phyloP scores from a whole-genome alignment of 2,888 invertebrate species.

The Drosophila paucipuncta region DNA sequence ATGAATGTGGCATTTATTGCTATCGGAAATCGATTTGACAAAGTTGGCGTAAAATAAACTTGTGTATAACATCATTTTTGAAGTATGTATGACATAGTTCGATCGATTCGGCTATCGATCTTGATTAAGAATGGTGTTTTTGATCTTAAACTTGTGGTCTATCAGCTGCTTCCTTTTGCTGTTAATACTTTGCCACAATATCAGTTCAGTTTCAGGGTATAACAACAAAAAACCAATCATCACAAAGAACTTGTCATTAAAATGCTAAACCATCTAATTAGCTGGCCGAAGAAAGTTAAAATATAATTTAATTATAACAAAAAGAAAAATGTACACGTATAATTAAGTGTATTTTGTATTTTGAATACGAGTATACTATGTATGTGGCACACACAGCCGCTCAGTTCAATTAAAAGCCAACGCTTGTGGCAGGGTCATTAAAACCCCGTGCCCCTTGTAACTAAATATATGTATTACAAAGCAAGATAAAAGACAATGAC shows the following conservation, averaged over 20 bases:
- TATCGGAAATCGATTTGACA: background rate
- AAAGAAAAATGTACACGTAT: conserved; percentile 30
- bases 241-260: conserved; percentile 34
- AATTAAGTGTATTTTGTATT: conserved; percentile 39
- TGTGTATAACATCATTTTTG: too few relatives aligned
- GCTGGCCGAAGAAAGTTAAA: conserved; percentile 24
- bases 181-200: too few relatives aligned
- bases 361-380: conserved; percentile 13
- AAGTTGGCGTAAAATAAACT: too few relatives aligned
- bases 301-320: conserved; percentile 35
- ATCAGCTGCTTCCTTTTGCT: background rate
- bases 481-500: conserved; percentile 49
- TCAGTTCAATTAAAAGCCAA: conserved; percentile 72
- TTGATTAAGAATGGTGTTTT: background rate
- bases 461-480: conserved; percentile 10
- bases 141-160: too few relatives aligned
- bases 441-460: conserved; percentile 17
- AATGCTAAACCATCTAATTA: conserved; percentile 40
- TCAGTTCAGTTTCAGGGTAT: background rate
- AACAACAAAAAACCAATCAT: background rate
- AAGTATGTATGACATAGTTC: too few relatives aligned
- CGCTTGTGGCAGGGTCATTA: conserved; percentile 53
- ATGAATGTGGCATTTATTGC: background rate
- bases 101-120: background rate
- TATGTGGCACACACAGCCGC: conserved; percentile 54